phyloP scores from a whole-genome alignment of 2,797 vertebrate genomes.

The Eulemur coronatus region DNA sequence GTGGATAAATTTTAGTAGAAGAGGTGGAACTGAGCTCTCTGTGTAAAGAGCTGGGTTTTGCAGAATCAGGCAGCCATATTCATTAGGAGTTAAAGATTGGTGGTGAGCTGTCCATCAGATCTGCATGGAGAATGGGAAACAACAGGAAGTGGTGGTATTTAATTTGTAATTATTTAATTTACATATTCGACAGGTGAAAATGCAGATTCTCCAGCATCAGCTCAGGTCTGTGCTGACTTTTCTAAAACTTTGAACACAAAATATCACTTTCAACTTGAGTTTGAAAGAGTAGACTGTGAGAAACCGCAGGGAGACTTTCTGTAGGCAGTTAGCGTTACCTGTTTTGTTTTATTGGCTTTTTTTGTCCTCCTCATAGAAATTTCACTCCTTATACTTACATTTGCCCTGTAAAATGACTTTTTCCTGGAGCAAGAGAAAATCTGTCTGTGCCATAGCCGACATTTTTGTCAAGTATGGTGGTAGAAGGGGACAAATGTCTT shows the following conservation, averaged over 20 bases:
- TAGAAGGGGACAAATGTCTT: neutral
- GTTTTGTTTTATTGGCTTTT: neutral
- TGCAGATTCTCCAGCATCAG: neutral
- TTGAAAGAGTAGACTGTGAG: neutral
- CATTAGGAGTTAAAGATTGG: neutral
- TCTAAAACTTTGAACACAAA: slow-evolving; percentile 1
- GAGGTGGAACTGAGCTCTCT: neutral
- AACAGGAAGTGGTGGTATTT: neutral
- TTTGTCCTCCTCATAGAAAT: neutral
- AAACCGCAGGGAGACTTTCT: neutral
- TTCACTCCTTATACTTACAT: neutral
- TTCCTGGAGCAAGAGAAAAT: neutral
- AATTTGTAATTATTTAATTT: neutral
- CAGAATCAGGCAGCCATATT: neutral
- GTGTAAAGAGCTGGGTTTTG: neutral
- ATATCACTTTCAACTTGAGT: slow-evolving; percentile 15
- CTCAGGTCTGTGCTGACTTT: neutral
- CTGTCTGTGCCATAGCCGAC: neutral
- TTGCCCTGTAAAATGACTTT: neutral
- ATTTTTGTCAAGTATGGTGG: neutral
- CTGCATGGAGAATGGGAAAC: neutral
- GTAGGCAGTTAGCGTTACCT: neutral
- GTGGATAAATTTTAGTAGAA: slow-evolving; percentile 18
- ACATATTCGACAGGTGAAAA: neutral
- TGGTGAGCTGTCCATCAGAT: neutral